These are phyloP conservation scores for Mustelus asterias DNA, from an alignment of 2,113 vertebrate genomes.

Conservation along the genomic window DNA sequence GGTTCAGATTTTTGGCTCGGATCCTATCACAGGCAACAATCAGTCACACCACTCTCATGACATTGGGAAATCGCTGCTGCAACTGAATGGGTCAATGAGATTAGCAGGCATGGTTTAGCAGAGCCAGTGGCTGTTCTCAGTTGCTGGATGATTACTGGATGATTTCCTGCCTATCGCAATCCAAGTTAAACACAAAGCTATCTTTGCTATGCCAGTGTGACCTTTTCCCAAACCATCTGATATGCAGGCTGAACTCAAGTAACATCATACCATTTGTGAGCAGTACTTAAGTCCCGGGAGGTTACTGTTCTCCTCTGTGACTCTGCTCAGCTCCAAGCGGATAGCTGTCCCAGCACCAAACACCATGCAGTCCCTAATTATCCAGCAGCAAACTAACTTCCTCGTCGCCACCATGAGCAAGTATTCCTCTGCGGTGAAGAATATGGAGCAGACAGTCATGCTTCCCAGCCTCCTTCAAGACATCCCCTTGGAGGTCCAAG, in stretches of 20 bases:
- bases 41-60: background rate
- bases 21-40: background rate
- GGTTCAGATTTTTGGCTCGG: background rate
- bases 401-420: constrained; percentile 55
- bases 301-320: constrained; percentile 41
- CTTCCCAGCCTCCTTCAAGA: constrained; percentile 80
- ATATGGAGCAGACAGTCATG: constrained; percentile 85
- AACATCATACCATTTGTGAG: background rate
- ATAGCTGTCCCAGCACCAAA: background rate
- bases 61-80: background rate
- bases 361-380: constrained; percentile 44
- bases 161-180: background rate
- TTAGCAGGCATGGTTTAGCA: background rate
- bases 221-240: background rate
- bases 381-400: constrained; percentile 45
- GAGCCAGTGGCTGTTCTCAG: background rate
- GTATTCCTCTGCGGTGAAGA: constrained; percentile 61
- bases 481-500: constrained; percentile 48
- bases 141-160: background rate
- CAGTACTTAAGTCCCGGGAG: constrained; percentile 39
- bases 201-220: background rate
- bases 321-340: background rate
- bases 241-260: background rate
- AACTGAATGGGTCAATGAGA: background rate
- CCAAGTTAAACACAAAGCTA: background rate